Conservation (phyloP, 1,140 invertebrate species). For the Harpegnathos saltator region DNA sequence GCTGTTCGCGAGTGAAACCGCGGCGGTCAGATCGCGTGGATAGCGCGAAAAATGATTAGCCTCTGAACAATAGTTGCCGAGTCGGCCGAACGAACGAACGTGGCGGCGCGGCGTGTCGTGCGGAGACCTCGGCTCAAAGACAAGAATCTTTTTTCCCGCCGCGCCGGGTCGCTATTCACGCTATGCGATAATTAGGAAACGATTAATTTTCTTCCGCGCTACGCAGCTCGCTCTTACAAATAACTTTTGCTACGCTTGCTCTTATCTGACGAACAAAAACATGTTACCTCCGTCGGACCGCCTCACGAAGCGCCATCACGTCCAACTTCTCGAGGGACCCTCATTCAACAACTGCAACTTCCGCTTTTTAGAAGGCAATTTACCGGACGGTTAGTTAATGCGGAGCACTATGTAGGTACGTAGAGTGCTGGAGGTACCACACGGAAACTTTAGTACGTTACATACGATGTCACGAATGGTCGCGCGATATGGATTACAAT, state of each 20-base stretch:
- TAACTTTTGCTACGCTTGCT: constrained; percentile 60
- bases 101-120: constrained; percentile 9
- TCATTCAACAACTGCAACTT: constrained; percentile 53
- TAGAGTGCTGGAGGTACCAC: not conserved
- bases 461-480: not conserved
- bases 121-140: constrained; percentile 35
- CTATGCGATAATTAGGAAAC: constrained; percentile 75
- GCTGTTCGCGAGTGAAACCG: constrained; percentile 25
- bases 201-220: constrained; percentile 70
- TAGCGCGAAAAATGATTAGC: constrained; percentile 40
- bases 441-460: constrained; percentile 29
- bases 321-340: constrained; percentile 45
- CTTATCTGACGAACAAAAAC: constrained; percentile 73
- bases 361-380: constrained; percentile 43
- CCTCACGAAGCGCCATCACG: constrained; percentile 21
- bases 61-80: constrained; percentile 28
- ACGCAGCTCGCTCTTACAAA: constrained; percentile 68
- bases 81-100: not conserved
- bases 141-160: constrained; percentile 68
- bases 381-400: constrained; percentile 36
- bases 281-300: constrained; percentile 63
- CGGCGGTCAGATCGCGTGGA: constrained; percentile 26
- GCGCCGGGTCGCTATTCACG: constrained; percentile 64
- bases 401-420: no score
- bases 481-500: no score